A percentile compares a stretch with the other conserved stretches of the same genome.
Evolutionary conservation across 1,140 invertebrate species (phyloP).

Genomic region (Sipha flava): DNA sequence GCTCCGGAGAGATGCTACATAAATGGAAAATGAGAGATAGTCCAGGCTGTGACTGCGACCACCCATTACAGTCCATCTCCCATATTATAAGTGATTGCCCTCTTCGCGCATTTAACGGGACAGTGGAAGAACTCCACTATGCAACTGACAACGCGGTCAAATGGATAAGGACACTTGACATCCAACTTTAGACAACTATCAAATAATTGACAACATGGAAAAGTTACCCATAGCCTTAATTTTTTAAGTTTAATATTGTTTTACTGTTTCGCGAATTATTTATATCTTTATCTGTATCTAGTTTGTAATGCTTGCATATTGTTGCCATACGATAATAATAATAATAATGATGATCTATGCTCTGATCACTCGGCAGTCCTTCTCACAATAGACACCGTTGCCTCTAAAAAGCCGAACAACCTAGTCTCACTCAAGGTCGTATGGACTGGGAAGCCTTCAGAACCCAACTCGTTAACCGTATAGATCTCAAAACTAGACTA

Average conservation of each 20-base stretch:
- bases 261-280: background rate
- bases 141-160: background rate
- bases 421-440: too few relatives aligned
- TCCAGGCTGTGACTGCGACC: background rate
- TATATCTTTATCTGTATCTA: too few relatives aligned
- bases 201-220: background rate
- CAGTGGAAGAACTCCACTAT: background rate
- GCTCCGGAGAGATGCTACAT: background rate
- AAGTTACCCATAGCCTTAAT: background rate
- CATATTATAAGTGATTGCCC: background rate
- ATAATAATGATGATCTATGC: too few relatives aligned
- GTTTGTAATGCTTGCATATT: too few relatives aligned
- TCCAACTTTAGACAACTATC: background rate
- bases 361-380: too few relatives aligned
- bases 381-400: too few relatives aligned
- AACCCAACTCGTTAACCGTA: too few relatives aligned
- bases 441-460: too few relatives aligned
- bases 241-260: background rate
- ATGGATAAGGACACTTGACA: background rate
- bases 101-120: background rate
- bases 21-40: background rate
- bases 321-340: too few relatives aligned
- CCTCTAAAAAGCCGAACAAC: too few relatives aligned
- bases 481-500: background rate
- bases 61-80: background rate